Evolutionary conservation across 2,797 vertebrate genomes (phyloP).

Genomic region (Anguilla megastoma): DNA sequence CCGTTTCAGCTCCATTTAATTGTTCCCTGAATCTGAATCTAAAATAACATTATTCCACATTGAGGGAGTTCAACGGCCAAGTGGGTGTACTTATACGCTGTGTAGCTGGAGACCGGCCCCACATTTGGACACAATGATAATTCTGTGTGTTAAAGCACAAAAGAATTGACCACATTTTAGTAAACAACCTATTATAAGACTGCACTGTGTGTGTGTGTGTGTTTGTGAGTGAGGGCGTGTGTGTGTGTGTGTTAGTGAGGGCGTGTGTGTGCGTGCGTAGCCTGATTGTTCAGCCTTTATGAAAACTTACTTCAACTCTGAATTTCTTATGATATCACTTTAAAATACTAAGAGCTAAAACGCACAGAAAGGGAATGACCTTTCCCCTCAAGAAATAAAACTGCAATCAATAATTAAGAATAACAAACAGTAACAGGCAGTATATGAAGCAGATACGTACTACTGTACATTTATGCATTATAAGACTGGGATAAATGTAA

Average conservation of each 20-base stretch:
- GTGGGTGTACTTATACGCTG: slow-evolving; percentile 26
- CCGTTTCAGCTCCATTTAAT: slow-evolving; percentile 47
- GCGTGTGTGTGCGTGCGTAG: too few species aligned
- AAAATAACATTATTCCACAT: slow-evolving; percentile 45
- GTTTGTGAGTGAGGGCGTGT: too few species aligned
- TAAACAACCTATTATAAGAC: not conserved
- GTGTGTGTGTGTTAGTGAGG: too few species aligned
- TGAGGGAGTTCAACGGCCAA: slow-evolving; percentile 38
- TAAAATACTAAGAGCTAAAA: not conserved
- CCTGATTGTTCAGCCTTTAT: too few species aligned
- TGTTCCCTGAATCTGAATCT: slow-evolving; percentile 50
- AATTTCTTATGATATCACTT: not conserved
- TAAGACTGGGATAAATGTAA: not conserved
- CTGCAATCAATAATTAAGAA: too few species aligned
- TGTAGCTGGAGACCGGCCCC: slow-evolving; percentile 42
- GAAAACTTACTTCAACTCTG: not conserved
- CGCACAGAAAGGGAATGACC: too few species aligned
- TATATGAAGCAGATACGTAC: too few species aligned
- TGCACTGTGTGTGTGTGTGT: not conserved
- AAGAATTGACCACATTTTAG: slow-evolving; percentile 15
- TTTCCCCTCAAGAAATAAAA: too few species aligned
- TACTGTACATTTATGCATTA: not conserved
- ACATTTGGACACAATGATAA: slow-evolving; percentile 24
- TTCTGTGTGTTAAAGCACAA: not conserved
- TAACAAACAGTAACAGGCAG: too few species aligned